phyloP scores from a whole-genome alignment of 2,797 vertebrate genomes.

The Todus mexicanus region DNA sequence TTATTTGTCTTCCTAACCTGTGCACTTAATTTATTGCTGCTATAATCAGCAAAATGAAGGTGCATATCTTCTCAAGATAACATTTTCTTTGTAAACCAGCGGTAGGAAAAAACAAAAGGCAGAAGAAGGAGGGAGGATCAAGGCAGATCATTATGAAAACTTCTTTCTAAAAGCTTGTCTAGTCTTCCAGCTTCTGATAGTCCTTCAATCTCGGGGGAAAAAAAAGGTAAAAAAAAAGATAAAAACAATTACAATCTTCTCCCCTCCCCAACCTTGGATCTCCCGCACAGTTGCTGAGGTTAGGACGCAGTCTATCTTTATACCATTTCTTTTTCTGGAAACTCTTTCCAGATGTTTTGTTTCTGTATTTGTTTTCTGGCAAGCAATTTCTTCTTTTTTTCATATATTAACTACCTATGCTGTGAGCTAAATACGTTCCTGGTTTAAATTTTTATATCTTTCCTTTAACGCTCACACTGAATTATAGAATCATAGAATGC shows the following conservation, averaged over 20 bases:
- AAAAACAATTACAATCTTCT: fast-evolving
- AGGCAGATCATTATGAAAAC: not conserved
- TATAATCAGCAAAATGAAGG: not conserved
- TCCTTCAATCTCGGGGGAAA: not conserved
- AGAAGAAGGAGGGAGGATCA: not conserved
- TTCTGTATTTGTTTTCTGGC: not conserved
- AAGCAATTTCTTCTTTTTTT: not conserved
- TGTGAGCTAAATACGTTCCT: not conserved
- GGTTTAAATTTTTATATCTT: not conserved
- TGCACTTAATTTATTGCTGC: not conserved
- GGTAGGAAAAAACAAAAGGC: not conserved
- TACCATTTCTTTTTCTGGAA: not conserved
- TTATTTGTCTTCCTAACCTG: not conserved
- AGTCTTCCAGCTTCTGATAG: not conserved
- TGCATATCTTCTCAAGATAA: not conserved
- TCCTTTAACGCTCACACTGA: not conserved
- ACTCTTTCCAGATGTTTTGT: not conserved
- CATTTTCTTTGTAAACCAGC: not conserved
- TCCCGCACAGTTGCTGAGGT: not conserved
- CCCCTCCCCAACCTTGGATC: fast-evolving
- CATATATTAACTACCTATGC: not conserved
- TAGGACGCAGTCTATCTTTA: not conserved
- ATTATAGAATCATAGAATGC: no score
- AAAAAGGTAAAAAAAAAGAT: not conserved
- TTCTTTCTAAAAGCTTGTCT: not conserved